Percentiles rank a stretch among this genome's conserved stretches.
Conservation (phyloP, 2,113 vertebrate genomes). For the Muscicapa adusta region DNA sequence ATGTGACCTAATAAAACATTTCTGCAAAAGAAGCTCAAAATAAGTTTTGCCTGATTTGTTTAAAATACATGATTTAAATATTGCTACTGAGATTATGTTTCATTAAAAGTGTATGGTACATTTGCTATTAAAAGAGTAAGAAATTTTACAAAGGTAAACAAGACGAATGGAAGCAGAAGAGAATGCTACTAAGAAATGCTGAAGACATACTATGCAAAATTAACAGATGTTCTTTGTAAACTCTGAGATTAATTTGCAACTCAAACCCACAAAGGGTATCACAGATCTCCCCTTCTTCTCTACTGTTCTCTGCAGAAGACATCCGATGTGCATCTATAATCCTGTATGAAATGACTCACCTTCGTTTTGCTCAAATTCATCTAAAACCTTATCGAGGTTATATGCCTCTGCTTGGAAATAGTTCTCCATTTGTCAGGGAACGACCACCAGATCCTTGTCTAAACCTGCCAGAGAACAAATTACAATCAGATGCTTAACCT, state of each 20-base stretch:
- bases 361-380: slow-evolving; percentile 99
- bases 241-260: neutral
- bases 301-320: neutral
- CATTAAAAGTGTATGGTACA: neutral
- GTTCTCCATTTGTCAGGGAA: slow-evolving; percentile 98
- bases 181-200: neutral
- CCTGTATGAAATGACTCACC: slow-evolving; percentile 74
- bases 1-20: slow-evolving; percentile 6
- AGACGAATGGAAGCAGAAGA: neutral
- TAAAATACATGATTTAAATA: neutral
- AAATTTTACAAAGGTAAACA: neutral
- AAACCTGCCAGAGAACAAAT: slow-evolving; percentile 76
- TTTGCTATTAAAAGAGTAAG: neutral
- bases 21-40: neutral
- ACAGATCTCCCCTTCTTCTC: neutral
- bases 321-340: neutral
- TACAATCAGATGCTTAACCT: neutral
- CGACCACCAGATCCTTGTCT: slow-evolving; percentile 78
- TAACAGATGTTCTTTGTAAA: neutral
- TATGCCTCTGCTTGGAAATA: slow-evolving; percentile 99
- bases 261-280: neutral
- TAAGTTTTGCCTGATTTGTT: neutral
- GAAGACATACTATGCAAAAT: neutral
- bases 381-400: slow-evolving; percentile 99
- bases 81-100: neutral